These are phyloP conservation scores for Heliconius ismenius DNA, from an alignment of 2,888 invertebrate genomes.

Conservation along the genomic window DNA sequence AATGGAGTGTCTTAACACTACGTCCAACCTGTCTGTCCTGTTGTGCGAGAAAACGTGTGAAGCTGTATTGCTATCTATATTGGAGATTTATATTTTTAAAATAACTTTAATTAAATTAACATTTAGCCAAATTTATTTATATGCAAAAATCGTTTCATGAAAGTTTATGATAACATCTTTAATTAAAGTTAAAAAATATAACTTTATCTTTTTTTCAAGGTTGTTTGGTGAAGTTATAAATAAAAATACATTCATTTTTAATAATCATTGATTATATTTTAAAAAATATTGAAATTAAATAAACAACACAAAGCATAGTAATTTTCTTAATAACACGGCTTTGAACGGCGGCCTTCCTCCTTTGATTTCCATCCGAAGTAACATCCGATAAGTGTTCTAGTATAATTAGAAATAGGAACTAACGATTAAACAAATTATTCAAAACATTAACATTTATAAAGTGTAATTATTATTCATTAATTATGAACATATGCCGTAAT, in stretches of 20 bases:
- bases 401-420: constrained; percentile 28
- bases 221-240: background rate
- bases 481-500: background rate
- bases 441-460: constrained; percentile 7
- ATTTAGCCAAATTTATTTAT: background rate
- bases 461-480: constrained; percentile 5
- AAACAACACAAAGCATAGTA: constrained; percentile 28
- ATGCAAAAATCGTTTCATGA: background rate
- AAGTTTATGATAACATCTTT: background rate
- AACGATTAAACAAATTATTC: constrained; percentile 27
- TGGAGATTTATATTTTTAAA: background rate
- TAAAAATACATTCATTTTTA: background rate
- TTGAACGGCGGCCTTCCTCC: constrained; percentile 34
- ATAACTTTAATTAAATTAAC: background rate
- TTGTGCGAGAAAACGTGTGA: background rate
- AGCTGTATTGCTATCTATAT: background rate
- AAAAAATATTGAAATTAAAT: background rate
- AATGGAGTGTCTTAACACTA: background rate
- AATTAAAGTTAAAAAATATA: background rate
- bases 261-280: background rate
- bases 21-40: background rate
- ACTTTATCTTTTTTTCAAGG: background rate
- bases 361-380: constrained; percentile 45
- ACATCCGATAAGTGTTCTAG: constrained; percentile 34
- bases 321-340: constrained; percentile 2